A percentile compares a stretch with the other conserved stretches of the same genome.
Evolutionary conservation across 2,113 vertebrate genomes (phyloP).

Genomic region (Meles meles): DNA sequence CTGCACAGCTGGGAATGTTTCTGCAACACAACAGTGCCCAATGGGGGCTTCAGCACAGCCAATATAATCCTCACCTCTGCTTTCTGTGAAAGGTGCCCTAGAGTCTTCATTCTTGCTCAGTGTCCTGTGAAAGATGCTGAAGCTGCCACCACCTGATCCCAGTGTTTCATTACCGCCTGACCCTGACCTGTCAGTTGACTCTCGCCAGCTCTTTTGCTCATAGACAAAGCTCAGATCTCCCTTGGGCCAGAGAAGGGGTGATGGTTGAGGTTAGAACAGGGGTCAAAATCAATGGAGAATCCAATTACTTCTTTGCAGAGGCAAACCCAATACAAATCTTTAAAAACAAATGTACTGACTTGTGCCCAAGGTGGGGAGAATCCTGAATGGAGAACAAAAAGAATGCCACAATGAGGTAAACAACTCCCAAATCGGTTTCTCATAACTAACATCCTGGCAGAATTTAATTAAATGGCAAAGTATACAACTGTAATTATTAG

Average conservation of each 20-base stretch:
- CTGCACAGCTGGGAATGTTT: neutral
- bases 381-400: neutral
- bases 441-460: neutral
- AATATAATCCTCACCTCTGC: rapidly evolving
- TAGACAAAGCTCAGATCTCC: neutral
- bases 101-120: slow-evolving; percentile 33
- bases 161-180: neutral
- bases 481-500: neutral
- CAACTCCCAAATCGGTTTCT: neutral
- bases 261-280: neutral
- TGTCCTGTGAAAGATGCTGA: slow-evolving; percentile 33
- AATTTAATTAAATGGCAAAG: neutral
- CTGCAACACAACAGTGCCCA: neutral
- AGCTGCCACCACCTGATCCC: neutral
- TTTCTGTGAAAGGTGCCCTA: neutral
- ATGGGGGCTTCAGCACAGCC: neutral
- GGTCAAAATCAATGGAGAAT: neutral
- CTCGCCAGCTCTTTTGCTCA: neutral
- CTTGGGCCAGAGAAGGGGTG: neutral
- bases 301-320: neutral
- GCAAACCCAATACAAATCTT: neutral
- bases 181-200: neutral
- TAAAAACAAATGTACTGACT: neutral
- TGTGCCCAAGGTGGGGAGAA: neutral
- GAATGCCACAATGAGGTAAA: neutral